Conservation (phyloP, 1,140 invertebrate species). For the Bombus turneri region DNA sequence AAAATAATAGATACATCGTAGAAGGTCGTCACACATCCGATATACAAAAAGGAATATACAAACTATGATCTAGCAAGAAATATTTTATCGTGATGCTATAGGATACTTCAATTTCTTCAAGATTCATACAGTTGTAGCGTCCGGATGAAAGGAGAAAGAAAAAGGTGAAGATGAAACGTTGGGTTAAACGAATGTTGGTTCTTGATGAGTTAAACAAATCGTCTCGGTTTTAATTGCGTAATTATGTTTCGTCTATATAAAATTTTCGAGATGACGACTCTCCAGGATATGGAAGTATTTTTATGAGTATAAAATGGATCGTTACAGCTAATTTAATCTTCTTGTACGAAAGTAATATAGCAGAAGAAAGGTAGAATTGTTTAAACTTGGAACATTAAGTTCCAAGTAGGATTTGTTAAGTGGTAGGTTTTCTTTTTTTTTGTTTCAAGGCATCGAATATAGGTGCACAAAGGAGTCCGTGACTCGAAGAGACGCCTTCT, state of each 20-base stretch:
- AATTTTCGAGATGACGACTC: background rate
- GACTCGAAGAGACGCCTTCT: conserved; percentile 48
- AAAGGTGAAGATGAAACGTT: background rate
- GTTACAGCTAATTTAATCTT: background rate
- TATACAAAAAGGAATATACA: no score
- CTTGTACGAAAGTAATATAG: background rate
- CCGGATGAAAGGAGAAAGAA: background rate
- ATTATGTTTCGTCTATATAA: background rate
- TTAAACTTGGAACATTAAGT: background rate
- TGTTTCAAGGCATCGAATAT: background rate
- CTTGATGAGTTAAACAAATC: background rate
- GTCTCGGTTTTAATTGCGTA: background rate
- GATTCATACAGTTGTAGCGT: no score
- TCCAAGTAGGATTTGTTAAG: background rate
- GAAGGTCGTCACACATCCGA: no score
- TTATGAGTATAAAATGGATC: background rate
- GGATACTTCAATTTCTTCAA: no score
- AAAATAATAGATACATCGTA: no score
- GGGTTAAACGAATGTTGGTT: background rate
- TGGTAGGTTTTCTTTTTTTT: background rate
- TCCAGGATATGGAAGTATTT: background rate
- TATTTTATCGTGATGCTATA: no score
- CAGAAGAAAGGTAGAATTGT: background rate
- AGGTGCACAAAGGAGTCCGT: conserved; percentile 12
- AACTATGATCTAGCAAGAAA: no score